These are phyloP conservation scores for Heteromormyrus szaboi DNA, from an alignment of 2,797 vertebrate genomes.

Conservation along the genomic window DNA sequence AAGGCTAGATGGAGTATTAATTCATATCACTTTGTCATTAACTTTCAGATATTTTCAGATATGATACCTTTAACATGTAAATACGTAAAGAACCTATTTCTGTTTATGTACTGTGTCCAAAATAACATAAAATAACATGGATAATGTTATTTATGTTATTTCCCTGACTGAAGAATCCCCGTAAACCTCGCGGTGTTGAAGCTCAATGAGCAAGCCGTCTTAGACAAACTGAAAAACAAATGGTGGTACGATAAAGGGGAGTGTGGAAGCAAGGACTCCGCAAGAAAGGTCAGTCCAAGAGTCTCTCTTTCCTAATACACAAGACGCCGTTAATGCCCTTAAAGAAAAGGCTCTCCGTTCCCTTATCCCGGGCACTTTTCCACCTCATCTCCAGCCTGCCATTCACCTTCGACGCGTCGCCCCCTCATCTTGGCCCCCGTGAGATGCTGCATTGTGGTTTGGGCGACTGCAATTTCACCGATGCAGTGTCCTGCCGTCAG, in stretches of 20 bases:
- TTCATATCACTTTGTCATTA: constrained; percentile 86
- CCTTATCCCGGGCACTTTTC: constrained; percentile 16
- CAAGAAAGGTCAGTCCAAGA: constrained; percentile 97
- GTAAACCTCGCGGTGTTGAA: constrained; percentile 99
- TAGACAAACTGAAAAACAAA: constrained; percentile 99
- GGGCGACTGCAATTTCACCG: background rate
- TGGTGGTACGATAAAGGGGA: constrained; percentile 99
- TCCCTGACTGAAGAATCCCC: constrained; percentile 93
- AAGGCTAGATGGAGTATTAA: constrained; percentile 90
- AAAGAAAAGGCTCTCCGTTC: constrained; percentile 30
- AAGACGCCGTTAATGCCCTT: constrained; percentile 33
- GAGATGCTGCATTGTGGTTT: constrained; percentile 2
- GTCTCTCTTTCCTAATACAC: constrained; percentile 34
- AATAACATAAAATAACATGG: constrained; percentile 99
- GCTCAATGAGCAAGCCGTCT: constrained; percentile 99
- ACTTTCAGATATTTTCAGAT: constrained; percentile 50
- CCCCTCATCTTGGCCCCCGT: background rate
- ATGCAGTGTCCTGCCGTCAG: background rate
- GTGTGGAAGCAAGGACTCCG: constrained; percentile 99
- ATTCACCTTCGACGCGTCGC: constrained; percentile 33
- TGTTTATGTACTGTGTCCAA: constrained; percentile 59
- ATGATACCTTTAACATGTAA: constrained; percentile 46
- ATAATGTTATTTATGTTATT: constrained; percentile 99
- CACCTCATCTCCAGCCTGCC: constrained; percentile 58
- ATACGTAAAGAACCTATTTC: constrained; percentile 52